Conservation (phyloP, 2,888 invertebrate species). For the Drosophila mercatorum region DNA sequence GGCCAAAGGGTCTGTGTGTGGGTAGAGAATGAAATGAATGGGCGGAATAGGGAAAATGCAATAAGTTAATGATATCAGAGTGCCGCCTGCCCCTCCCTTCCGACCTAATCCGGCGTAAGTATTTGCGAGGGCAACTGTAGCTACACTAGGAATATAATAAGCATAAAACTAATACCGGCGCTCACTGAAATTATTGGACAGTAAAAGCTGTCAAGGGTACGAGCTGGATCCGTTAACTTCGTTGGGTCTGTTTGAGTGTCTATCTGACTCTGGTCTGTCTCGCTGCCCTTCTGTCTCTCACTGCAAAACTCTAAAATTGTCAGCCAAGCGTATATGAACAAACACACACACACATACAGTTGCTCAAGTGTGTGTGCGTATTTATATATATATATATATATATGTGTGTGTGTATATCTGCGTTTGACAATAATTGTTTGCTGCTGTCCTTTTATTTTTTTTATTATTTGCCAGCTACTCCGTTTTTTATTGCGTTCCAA, state of each 20-base stretch:
- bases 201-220: slow-evolving; percentile 52
- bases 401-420: slow-evolving; percentile 38
- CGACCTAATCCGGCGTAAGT: slow-evolving; percentile 37
- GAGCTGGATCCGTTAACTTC: slow-evolving; percentile 1
- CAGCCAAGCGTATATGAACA: slow-evolving; percentile 15
- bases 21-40: slow-evolving; percentile 22
- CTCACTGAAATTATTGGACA: slow-evolving; percentile 62
- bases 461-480: slow-evolving; percentile 56
- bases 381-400: no score
- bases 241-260: not conserved
- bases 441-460: slow-evolving; percentile 48
- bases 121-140: slow-evolving; percentile 23
- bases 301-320: slow-evolving; percentile 50
- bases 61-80: slow-evolving; percentile 76
- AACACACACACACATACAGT: not conserved
- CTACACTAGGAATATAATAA: slow-evolving; percentile 45
- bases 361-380: slow-evolving; percentile 2
- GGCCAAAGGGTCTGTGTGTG: slow-evolving; percentile 20
- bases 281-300: slow-evolving; percentile 14
- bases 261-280: slow-evolving; percentile 5
- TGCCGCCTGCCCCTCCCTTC: no score
- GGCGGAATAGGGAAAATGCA: slow-evolving; percentile 65
- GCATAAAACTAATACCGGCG: slow-evolving; percentile 62
- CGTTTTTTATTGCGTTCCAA: slow-evolving; percentile 61
- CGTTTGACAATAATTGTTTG: slow-evolving; percentile 79